A percentile compares a stretch with the other conserved stretches of the same genome.
Evolutionary conservation across 2,888 invertebrate genomes (phyloP).

Genomic region (Artemia sp.): DNA sequence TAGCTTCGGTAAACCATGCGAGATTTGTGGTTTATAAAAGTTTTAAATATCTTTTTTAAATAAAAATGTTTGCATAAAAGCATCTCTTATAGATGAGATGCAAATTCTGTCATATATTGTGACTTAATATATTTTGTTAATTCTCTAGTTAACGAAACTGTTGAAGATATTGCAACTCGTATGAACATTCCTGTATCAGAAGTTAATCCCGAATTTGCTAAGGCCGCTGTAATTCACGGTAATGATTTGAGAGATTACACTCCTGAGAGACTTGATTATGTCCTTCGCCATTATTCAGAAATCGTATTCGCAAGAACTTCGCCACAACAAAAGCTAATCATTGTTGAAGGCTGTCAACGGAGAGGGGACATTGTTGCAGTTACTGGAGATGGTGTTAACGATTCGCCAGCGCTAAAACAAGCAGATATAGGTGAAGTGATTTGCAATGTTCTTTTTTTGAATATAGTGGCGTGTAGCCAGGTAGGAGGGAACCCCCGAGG

Average conservation of each 20-base stretch:
- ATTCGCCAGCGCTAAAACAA: slow-evolving; percentile 42
- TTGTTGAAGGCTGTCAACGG: slow-evolving; percentile 42
- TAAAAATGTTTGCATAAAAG: no score
- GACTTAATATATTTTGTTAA: neutral
- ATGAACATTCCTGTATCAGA: slow-evolving; percentile 38
- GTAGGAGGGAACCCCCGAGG: no score
- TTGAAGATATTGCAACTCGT: slow-evolving; percentile 50
- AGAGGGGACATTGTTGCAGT: slow-evolving; percentile 42
- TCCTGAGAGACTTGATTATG: slow-evolving; percentile 29
- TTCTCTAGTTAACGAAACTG: slow-evolving; percentile 36
- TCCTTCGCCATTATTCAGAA: slow-evolving; percentile 33
- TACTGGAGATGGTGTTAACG: slow-evolving; percentile 43
- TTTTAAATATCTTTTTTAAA: no score
- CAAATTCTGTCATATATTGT: neutral
- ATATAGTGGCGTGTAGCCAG: no score
- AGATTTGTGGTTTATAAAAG: no score
- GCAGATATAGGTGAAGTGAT: slow-evolving; percentile 37
- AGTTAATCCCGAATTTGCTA: slow-evolving; percentile 35
- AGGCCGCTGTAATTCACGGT: slow-evolving; percentile 40
- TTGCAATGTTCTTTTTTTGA: slow-evolving; percentile 23
- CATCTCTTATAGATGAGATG: no score
- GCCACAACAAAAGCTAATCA: slow-evolving; percentile 37
- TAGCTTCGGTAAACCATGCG: no score
- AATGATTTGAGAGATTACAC: slow-evolving; percentile 31
- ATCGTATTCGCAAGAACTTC: slow-evolving; percentile 38